phyloP scores from a whole-genome alignment of 2,888 invertebrate species.

The Endomychus coccineus region DNA sequence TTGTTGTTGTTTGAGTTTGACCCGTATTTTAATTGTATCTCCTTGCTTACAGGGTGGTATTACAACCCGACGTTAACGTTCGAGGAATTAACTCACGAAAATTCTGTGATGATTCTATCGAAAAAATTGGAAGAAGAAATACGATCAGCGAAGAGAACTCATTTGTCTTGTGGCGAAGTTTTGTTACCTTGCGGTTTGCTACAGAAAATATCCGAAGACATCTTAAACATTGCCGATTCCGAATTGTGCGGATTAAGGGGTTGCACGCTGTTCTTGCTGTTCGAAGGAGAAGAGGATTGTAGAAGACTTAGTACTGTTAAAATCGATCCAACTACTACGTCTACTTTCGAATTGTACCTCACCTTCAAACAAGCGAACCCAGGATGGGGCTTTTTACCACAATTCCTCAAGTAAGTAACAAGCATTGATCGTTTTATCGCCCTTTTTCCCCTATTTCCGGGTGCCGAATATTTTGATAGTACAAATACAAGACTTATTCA shows the following conservation, averaged over 20 bases:
- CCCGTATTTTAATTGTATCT: neutral
- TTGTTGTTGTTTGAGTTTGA: neutral
- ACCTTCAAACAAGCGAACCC: slow-evolving; percentile 80
- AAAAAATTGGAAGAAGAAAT: slow-evolving; percentile 71
- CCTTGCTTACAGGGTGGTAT: slow-evolving; percentile 37
- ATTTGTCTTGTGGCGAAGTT: slow-evolving; percentile 77
- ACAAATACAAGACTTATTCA: too few species aligned
- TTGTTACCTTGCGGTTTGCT: slow-evolving; percentile 76
- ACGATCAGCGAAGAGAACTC: slow-evolving; percentile 71
- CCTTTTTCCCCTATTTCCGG: slow-evolving; percentile 12
- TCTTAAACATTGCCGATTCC: slow-evolving; percentile 72
- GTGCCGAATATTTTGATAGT: too few species aligned
- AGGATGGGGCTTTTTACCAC: slow-evolving; percentile 82
- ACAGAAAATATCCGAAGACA: slow-evolving; percentile 69
- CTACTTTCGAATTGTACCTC: slow-evolving; percentile 85
- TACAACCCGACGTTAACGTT: slow-evolving; percentile 36
- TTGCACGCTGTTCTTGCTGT: slow-evolving; percentile 74
- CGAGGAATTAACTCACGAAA: slow-evolving; percentile 41
- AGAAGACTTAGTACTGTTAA: slow-evolving; percentile 74
- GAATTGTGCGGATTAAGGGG: slow-evolving; percentile 86
- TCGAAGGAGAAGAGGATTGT: slow-evolving; percentile 63
- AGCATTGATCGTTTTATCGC: slow-evolving; percentile 7
- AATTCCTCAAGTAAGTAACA: slow-evolving; percentile 82
- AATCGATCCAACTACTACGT: slow-evolving; percentile 78
- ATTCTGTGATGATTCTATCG: slow-evolving; percentile 62